Evolutionary conservation across 2,797 vertebrate genomes (phyloP).

Genomic region (Siniperca scherzeri): DNA sequence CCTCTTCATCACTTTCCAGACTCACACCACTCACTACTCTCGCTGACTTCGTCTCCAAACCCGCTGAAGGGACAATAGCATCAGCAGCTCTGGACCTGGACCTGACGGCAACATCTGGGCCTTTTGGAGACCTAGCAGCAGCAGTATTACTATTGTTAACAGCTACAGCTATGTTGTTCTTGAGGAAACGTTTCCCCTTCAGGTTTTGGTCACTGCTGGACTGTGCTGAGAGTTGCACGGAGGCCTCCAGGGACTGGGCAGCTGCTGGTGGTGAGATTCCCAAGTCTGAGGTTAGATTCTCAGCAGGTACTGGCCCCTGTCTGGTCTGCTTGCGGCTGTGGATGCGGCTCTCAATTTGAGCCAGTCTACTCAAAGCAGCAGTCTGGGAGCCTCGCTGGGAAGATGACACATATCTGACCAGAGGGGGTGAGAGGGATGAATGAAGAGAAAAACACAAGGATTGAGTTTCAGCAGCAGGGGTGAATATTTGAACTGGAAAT

Average conservation of each 20-base stretch:
- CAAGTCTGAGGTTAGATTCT: not conserved
- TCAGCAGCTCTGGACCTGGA: conserved; percentile 22
- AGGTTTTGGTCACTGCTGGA: conserved; percentile 51
- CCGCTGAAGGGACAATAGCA: not conserved
- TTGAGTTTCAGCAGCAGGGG: not conserved
- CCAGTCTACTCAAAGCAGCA: conserved; percentile 80
- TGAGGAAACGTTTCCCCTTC: conserved; percentile 77
- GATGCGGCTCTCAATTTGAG: conserved; percentile 85
- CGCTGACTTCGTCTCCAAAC: not conserved
- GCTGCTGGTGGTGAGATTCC: not conserved
- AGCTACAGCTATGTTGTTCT: conserved; percentile 62
- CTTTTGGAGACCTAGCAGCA: not conserved
- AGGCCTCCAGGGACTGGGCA: conserved; percentile 9
- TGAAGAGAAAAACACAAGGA: not conserved
- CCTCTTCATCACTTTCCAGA: conserved; percentile 87
- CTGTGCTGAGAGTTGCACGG: conserved; percentile 24
- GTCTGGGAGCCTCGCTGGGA: conserved; percentile 66
- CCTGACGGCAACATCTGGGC: not conserved
- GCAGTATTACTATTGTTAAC: not conserved
- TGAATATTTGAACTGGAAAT: not conserved
- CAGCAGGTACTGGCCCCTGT: not conserved
- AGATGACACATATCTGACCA: conserved; percentile 54
- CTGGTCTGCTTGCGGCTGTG: conserved; percentile 48
- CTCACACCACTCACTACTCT: conserved; percentile 38
- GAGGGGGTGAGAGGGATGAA: not conserved